Conservation (phyloP, 2,888 invertebrate species). For the Plutella xylostella region DNA sequence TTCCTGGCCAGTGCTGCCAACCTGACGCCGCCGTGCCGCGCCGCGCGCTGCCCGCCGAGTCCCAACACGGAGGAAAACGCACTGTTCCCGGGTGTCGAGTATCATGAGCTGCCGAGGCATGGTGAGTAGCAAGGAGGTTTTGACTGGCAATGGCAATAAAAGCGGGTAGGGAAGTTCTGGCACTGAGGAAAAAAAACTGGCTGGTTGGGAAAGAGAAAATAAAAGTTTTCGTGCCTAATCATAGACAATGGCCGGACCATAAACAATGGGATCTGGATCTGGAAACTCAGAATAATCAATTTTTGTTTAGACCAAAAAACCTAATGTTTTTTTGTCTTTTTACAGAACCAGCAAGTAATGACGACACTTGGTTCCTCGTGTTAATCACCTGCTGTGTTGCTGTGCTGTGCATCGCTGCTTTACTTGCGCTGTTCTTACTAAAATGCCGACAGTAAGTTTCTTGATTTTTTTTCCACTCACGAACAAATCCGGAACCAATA, state of each 20-base stretch:
- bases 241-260: too few relatives aligned
- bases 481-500: not conserved
- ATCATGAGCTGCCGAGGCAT: conserved; percentile 83
- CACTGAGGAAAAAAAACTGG: too few relatives aligned
- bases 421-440: conserved; percentile 81
- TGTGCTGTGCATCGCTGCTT: conserved; percentile 81
- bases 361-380: conserved; percentile 87
- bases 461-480: not conserved
- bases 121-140: conserved; percentile 64
- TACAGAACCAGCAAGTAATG: conserved; percentile 67
- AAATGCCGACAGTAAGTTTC: conserved; percentile 85
- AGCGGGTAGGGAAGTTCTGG: too few relatives aligned
- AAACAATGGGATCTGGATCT: too few relatives aligned
- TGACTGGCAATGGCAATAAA: too few relatives aligned
- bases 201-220: too few relatives aligned
- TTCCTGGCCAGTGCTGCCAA: conserved; percentile 73
- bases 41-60: conserved; percentile 72
- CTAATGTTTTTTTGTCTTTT: too few relatives aligned
- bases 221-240: too few relatives aligned
- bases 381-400: conserved; percentile 84
- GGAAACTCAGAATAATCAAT: too few relatives aligned
- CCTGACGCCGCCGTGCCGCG: conserved; percentile 74
- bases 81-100: conserved; percentile 76
- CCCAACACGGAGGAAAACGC: conserved; percentile 62
- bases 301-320: too few relatives aligned